Evolutionary conservation across 2,888 invertebrate genomes (phyloP).

Genomic region (Sturmia bella): DNA sequence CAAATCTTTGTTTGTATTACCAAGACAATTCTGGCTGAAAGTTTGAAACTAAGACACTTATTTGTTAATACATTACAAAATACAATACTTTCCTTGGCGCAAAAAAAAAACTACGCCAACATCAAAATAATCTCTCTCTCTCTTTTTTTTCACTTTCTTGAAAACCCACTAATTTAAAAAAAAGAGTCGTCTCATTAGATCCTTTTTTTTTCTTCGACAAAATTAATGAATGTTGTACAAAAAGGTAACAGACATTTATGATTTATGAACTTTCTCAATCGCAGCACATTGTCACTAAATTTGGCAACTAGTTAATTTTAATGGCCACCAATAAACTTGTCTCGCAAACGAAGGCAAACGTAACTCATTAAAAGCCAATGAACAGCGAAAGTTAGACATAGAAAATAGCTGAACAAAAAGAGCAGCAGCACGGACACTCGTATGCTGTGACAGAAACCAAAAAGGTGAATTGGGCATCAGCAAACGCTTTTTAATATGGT

Average conservation of each 20-base stretch:
- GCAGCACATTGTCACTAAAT: slow-evolving; percentile 69
- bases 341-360: slow-evolving; percentile 11
- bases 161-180: not conserved
- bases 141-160: not conserved
- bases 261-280: slow-evolving; percentile 66
- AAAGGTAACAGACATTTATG: slow-evolving; percentile 49
- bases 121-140: no score
- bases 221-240: not conserved
- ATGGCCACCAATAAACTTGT: slow-evolving; percentile 66
- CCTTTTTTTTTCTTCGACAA: not conserved
- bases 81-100: no score
- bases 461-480: slow-evolving; percentile 6
- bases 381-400: slow-evolving; percentile 67
- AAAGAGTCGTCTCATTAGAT: slow-evolving; percentile 1
- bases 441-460: not conserved
- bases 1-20: no score
- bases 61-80: no score
- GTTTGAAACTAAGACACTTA: no score
- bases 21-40: no score
- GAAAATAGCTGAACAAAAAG: slow-evolving; percentile 4
- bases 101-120: no score
- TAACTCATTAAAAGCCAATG: slow-evolving; percentile 72
- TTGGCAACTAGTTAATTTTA: slow-evolving; percentile 60
- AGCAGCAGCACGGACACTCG: not conserved
- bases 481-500: slow-evolving; percentile 63